Evolutionary conservation across 2,888 invertebrate species (phyloP).

Genomic region (Cryptosula pallasiana): DNA sequence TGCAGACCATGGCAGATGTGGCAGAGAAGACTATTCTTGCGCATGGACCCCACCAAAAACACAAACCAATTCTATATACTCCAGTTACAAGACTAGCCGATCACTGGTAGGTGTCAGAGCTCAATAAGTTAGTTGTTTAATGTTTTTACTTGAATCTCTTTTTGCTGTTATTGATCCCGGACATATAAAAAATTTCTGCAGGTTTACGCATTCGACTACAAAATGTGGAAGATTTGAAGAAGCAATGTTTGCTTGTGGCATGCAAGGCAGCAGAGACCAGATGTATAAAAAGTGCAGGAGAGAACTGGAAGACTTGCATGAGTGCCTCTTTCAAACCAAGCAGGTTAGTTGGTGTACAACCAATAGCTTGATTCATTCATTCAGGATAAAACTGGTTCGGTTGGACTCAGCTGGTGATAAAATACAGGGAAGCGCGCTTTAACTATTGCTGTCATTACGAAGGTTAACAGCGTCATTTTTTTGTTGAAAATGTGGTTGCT

Average conservation of each 20-base stretch:
- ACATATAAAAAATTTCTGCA: not conserved
- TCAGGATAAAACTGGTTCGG: too few relatives aligned
- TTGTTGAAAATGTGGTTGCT: too few relatives aligned
- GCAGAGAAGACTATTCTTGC: not conserved
- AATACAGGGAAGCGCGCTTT: too few relatives aligned
- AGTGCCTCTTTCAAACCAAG: not conserved
- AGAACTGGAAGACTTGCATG: not conserved
- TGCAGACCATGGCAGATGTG: too few relatives aligned
- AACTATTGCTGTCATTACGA: too few relatives aligned
- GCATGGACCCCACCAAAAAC: not conserved
- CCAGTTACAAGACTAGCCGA: constrained; percentile 7
- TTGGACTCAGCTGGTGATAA: too few relatives aligned
- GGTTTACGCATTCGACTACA: not conserved
- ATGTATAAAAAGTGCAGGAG: constrained; percentile 5
- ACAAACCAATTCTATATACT: not conserved
- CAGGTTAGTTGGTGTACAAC: constrained; percentile 14
- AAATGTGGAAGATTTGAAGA: not conserved
- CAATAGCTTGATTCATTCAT: too few relatives aligned
- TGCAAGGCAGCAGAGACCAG: constrained; percentile 4
- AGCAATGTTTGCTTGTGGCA: not conserved
- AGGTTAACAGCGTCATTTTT: too few relatives aligned
- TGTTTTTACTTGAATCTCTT: not conserved
- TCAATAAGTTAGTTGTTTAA: not conserved
- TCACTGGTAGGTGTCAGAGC: not conserved
- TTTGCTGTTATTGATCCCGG: not conserved